phyloP scores from a whole-genome alignment of 2,797 vertebrate species.

The Lacerta viridis region DNA sequence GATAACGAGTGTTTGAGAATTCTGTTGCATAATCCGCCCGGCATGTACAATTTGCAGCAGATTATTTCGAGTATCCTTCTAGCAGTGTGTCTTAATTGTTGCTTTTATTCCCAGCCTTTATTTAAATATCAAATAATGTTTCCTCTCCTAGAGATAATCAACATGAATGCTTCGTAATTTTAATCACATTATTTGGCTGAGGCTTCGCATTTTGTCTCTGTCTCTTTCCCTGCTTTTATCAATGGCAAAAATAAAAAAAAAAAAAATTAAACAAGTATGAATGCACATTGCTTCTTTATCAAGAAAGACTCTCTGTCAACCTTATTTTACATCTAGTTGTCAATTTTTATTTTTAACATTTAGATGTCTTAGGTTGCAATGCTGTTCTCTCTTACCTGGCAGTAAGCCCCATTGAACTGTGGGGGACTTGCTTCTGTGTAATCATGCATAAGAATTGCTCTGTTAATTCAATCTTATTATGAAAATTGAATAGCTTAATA shows the following conservation, averaged over 20 bases:
- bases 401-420: too few species aligned
- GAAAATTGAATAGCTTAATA: slow-evolving; percentile 16
- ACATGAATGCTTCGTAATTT: slow-evolving; percentile 26
- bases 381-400: not conserved
- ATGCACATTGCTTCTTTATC: not conserved
- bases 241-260: not conserved
- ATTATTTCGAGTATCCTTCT: slow-evolving; percentile 45
- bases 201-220: not conserved
- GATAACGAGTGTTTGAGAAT: slow-evolving; percentile 53
- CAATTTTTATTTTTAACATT: not conserved
- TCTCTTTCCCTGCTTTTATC: slow-evolving; percentile 5
- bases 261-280: not conserved
- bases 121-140: slow-evolving; percentile 36
- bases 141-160: slow-evolving; percentile 16
- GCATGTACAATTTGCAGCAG: slow-evolving; percentile 17
- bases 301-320: not conserved
- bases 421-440: too few species aligned
- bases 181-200: slow-evolving; percentile 42
- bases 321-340: slow-evolving; percentile 19
- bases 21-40: slow-evolving; percentile 14
- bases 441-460: too few species aligned
- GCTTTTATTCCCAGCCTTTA: not conserved
- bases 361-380: not conserved
- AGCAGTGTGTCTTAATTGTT: slow-evolving; percentile 57
- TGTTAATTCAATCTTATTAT: not conserved